A percentile compares a stretch with the other conserved stretches of the same genome.
phyloP scores from a whole-genome alignment of 2,113 vertebrate genomes.

The Planiliza haematocheilus region DNA sequence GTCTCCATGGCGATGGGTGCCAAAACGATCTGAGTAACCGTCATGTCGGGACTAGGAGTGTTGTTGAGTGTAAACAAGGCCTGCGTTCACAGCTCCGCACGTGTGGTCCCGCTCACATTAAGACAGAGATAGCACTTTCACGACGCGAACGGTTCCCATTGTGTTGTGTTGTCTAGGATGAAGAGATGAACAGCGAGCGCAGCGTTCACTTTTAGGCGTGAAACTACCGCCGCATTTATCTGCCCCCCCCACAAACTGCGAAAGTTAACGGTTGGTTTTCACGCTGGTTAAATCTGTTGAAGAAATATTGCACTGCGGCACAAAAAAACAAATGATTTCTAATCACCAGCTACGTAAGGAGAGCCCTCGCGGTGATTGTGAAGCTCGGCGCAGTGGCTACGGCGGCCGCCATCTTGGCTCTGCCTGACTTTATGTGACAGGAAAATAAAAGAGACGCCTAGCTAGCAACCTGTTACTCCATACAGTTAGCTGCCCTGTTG shows the following conservation, averaged over 20 bases:
- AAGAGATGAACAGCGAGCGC: neutral
- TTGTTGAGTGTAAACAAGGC: constrained; percentile 63
- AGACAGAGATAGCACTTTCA: neutral
- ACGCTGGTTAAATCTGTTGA: neutral
- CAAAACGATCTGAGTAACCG: constrained; percentile 29
- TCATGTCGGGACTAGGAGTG: constrained; percentile 38
- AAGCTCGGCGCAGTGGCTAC: too few relatives aligned
- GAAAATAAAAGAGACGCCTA: too few relatives aligned
- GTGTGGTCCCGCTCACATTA: constrained; percentile 34
- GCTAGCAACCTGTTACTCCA: too few relatives aligned
- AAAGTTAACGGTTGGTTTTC: constrained; percentile 10
- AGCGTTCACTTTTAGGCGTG: neutral
- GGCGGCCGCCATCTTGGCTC: too few relatives aligned
- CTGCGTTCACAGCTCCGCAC: neutral
- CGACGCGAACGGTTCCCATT: neutral
- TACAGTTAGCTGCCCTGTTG: too few relatives aligned
- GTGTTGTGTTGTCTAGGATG: neutral
- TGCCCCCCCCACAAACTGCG: neutral
- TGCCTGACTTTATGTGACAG: too few relatives aligned
- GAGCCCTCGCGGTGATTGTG: too few relatives aligned
- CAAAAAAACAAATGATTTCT: neutral
- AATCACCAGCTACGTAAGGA: neutral
- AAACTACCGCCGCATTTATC: neutral
- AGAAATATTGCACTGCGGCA: neutral
- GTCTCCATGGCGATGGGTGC: neutral